Percentiles rank a stretch among this genome's conserved stretches.
These are phyloP conservation scores for Notothenia rossii DNA, from an alignment of 2,113 vertebrate species.

Conservation along the genomic window DNA sequence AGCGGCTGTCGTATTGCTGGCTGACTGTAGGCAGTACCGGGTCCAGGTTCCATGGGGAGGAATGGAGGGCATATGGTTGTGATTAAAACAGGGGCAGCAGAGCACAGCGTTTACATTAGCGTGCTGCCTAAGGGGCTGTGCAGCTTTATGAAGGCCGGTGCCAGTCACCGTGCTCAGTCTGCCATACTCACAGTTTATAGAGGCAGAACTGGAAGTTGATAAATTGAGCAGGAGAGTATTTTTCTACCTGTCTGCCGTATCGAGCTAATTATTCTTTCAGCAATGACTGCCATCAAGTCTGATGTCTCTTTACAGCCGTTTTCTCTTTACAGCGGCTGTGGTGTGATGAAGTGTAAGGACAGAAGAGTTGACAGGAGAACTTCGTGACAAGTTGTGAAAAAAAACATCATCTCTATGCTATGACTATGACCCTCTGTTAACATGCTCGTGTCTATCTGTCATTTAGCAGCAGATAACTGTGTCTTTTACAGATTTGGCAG, in stretches of 20 bases:
- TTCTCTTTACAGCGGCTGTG: background rate
- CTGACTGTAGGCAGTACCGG: slow-evolving; percentile 45
- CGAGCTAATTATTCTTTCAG: slow-evolving; percentile 10
- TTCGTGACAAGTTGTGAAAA: background rate
- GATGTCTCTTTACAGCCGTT: background rate
- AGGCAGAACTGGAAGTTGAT: slow-evolving; percentile 13
- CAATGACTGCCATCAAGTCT: background rate
- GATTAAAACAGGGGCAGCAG: slow-evolving; percentile 70
- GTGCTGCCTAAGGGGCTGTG: slow-evolving; percentile 55
- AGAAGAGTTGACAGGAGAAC: background rate
- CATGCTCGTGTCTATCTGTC: no score
- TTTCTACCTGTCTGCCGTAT: slow-evolving; percentile 20
- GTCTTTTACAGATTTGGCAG: no score
- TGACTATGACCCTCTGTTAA: background rate
- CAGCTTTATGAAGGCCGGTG: slow-evolving; percentile 55
- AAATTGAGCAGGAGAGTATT: slow-evolving; percentile 13
- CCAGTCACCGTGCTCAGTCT: slow-evolving; percentile 40
- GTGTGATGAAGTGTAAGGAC: background rate
- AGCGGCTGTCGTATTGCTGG: slow-evolving; percentile 43
- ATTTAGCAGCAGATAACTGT: no score
- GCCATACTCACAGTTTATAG: slow-evolving; percentile 26
- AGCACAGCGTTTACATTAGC: slow-evolving; percentile 71
- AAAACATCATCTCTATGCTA: background rate
- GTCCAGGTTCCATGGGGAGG: slow-evolving; percentile 50
- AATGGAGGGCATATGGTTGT: slow-evolving; percentile 74